phyloP scores from a whole-genome alignment of 1,140 invertebrate species.

The Panagrolaimus sp. region DNA sequence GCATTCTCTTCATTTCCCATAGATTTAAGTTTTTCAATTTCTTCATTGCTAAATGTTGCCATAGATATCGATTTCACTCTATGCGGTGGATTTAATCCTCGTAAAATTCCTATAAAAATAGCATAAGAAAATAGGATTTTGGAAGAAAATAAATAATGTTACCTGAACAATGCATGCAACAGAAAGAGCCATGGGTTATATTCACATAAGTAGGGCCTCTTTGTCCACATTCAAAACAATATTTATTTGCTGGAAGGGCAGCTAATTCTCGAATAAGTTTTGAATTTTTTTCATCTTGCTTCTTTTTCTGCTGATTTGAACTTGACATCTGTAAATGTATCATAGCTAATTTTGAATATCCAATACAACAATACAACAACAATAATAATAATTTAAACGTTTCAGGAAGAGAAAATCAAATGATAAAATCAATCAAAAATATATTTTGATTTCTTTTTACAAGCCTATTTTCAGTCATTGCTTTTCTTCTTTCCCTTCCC shows the following conservation, averaged over 20 bases:
- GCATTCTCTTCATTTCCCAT: conserved; percentile 77
- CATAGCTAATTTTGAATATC: too few species aligned
- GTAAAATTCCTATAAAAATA: conserved; percentile 66
- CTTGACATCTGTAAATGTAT: too few species aligned
- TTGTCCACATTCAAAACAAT: conserved; percentile 95
- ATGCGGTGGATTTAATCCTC: conserved; percentile 91
- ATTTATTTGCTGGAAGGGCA: conserved; percentile 75
- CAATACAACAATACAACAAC: too few species aligned
- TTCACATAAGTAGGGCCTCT: conserved; percentile 94
- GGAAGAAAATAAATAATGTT: conserved; percentile 68
- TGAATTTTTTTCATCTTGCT: neutral
- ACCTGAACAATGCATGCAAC: conserved; percentile 92
- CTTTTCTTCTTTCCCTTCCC: too few species aligned
- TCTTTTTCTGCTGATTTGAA: neutral
- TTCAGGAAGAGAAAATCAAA: too few species aligned
- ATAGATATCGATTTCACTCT: conserved; percentile 96
- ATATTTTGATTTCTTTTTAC: too few species aligned
- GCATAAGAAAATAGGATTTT: conserved; percentile 29
- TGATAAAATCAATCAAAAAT: too few species aligned
- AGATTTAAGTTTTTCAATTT: conserved; percentile 81
- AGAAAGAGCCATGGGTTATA: conserved; percentile 89
- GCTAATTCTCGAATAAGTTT: conserved; percentile 78
- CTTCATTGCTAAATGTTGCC: conserved; percentile 90
- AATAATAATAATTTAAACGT: too few species aligned
- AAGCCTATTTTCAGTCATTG: too few species aligned